phyloP scores from a whole-genome alignment of 2,113 vertebrate genomes.

The Callithrix jacchus region DNA sequence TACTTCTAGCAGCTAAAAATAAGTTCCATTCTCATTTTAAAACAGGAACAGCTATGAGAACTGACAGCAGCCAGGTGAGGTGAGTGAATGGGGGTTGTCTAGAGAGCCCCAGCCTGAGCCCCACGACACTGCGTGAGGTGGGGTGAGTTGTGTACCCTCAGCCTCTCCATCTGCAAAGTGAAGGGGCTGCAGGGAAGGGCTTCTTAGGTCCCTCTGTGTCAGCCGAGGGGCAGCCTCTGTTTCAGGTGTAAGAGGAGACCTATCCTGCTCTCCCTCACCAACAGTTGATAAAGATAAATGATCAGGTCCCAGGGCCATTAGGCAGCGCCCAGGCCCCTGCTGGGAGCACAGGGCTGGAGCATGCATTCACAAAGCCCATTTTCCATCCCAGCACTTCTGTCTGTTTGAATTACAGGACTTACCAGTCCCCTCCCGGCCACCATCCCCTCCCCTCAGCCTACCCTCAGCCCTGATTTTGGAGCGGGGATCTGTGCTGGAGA shows the following conservation, averaged over 20 bases:
- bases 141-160: neutral
- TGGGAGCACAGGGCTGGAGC: fast-evolving
- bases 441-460: fast-evolving
- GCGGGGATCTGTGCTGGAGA: neutral
- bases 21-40: neutral
- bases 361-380: neutral
- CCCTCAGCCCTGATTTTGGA: neutral
- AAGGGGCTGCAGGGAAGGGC: no score
- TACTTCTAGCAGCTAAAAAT: neutral
- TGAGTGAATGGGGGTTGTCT: neutral
- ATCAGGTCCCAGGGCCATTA: neutral
- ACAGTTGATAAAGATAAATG: neutral
- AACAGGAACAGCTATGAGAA: fast-evolving
- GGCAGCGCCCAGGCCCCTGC: no score
- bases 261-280: fast-evolving
- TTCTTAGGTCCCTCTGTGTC: fast-evolving
- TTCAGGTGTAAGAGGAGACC: neutral
- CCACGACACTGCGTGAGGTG: fast-evolving
- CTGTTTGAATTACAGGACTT: neutral
- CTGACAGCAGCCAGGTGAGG: neutral
- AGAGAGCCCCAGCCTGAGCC: neutral
- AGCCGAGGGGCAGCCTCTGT: neutral
- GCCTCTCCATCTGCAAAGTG: neutral
- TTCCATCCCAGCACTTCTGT: neutral
- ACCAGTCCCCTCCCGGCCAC: fast-evolving